Base-by-base conservation (phyloP, 1,140 invertebrate genomes). In the Heliconius hewitsoni region DNA sequence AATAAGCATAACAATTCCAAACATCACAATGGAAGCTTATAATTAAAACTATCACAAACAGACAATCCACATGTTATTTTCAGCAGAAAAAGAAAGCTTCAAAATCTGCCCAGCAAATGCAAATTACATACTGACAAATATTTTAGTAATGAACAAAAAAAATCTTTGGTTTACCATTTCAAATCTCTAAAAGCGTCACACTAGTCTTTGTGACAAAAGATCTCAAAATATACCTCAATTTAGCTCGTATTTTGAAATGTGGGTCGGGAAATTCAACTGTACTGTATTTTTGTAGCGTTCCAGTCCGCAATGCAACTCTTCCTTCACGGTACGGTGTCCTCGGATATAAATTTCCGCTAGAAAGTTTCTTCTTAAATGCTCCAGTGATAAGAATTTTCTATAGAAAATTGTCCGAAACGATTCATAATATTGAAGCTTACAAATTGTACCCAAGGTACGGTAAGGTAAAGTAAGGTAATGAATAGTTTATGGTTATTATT, bases 171-270 rank as follows among this genome's bases (percentile, higher is more conserved):
- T 76, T 70, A 18, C 71, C 37, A 76, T 71, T 76, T 71, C 13
- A 76, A 71, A 76, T 76, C 60, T 71, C 75, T 71, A 76, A 66
- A 71, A 76, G 42, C 60, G 66, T 71, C 60, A 76, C 66, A 71
- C 66, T 37, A 71, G 23, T 75, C 74, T 46, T 76, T 71, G 46
- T 76, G 27, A 76, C 74, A 76, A 76, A 76, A 66, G 74, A 76
- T 66, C 74, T 66, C 55, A 66, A 76, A 76, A 76, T 76, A 76
- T 66, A 60, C 57, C 27, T 76, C 74, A 76, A 76, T 76, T 76
- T 76, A 60, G 50, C 57, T 76, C 75, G 75, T 71, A 71, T 76
- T 76, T 76, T 76, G 66, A 76, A 71, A 76, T 70, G 75, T 76
- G 39, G 75, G 42, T 76, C 75, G 66, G 52, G 75, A 76, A 52